Base-by-base conservation (phyloP, 2,888 invertebrate species). In the Aplocera efformata region DNA sequence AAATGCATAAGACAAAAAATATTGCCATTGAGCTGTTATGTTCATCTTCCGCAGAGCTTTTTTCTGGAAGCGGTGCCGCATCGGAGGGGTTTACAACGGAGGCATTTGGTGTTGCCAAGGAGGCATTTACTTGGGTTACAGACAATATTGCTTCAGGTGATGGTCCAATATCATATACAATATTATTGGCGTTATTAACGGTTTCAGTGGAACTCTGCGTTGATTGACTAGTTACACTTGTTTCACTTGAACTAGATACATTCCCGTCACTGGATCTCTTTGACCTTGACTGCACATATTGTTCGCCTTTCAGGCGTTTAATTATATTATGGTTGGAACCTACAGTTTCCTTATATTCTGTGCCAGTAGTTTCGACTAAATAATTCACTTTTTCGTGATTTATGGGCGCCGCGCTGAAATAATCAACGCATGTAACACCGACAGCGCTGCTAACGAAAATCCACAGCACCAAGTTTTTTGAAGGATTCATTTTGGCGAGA, bases 21-120 rank as follows among this genome's bases (percentile, higher is more conserved):
- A 99, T 97, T 0, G 99, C 96, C 91, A 98, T 94, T 1, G 98
- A 98, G 67, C 96, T 97, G 66, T 97, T 96, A 68, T 98, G 97
- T 74, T 99, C 98, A 79, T 97, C 96, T 83, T 98, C 97, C 1
- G 97, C 97, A 1, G 97, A 94, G 56, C 94, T 96, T 70, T 95
- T 95, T 57, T 94, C 95, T 0, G 98, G 98, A 26, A 98, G 77
- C 1, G 95, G 88, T 5, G 95, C 93, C 5, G 94, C 93, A 67
- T 95, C 95, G 0, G 92, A 92, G 0, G 92, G 92, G 23, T 90
- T 89, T 1, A 91, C 84, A 1, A 90, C 61, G 3, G 88, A 80
- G 23, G 64, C 67, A 59, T 86, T 86, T 1, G 76, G 67, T 10
- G 67, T 48, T 1, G 63, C 58, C 5, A 76, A 65, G 8, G 79